Base-by-base conservation (phyloP, 2,113 vertebrate genomes). In the Pelecanoides urinatrix region DNA sequence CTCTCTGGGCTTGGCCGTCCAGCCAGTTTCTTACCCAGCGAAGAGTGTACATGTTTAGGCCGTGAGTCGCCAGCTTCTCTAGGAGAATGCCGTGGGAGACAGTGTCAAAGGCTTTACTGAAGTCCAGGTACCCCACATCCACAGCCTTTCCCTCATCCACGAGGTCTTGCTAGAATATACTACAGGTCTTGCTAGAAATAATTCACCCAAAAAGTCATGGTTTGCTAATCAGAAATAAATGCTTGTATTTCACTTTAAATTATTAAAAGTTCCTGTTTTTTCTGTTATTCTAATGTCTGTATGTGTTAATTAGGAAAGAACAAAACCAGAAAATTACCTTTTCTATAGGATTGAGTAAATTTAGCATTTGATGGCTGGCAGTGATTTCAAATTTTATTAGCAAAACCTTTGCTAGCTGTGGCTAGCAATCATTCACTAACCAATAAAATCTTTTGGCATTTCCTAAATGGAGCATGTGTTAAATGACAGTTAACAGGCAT, bases 401-500 rank as follows among this genome's bases (percentile, higher is more conserved):
- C 30, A 68, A 62, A 67, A 86, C 21, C 26, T 44, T 52, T 9
- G 13, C 19, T 27, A 87, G 40, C 26, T 45, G 7, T 34, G 16
- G 44, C 26, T 16, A 67, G 34, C 26, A 71, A 38, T 9, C 14
- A 56, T 56, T 59, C 16, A 56, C 25, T 55, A 93, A 61, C 4
- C 13, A 50, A n/a, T 47, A 42, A 59, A 65, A 45, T 14, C 7
- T 68, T 73, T 65, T 6, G 5, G 22, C 8, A 27, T 63, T 47
- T 22, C 4, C 13, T 66, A 70, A 38, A 56, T 1, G 15, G 66
- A 80, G 40, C 6, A 22, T 0, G 0, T 40, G 16, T 47, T 68
- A 77, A 80, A 81, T 53, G 16, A 44, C 2, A 3, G 3, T 16
- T 58, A 79, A 47, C 3, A 42, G 38, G 9, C 29, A 50, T 42